Base-by-base conservation (phyloP, 2,113 vertebrate species). In the Rhinoderma darwinii region DNA sequence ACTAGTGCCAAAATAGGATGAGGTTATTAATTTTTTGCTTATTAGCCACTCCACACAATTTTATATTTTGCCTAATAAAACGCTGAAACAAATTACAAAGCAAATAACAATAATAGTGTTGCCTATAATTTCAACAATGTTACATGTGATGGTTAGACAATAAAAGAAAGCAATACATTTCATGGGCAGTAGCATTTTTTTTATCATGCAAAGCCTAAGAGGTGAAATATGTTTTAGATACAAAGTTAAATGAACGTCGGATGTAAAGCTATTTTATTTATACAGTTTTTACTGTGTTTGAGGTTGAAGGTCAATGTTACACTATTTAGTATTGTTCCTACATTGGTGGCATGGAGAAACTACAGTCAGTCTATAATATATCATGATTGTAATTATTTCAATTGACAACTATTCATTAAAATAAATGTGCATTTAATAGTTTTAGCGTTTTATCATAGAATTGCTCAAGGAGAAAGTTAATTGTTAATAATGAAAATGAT, bases 381-480 rank as follows among this genome's bases (percentile, higher is more conserved):
- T 72, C 20, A 72, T 72, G 20, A 72, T 25, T 39, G 8, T 41
- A 72, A 41, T 72, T 72, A 72, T 72, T 72, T 72, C 8, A 72
- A 41, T 72, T 72, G 35, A 39, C 35, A 72, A 12, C 41, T 77
- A 50, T 77, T 77, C 15, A 50, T 77, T 77, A 32, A 51, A 77
- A 44, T 77, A 50, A 77, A 77, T 51, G 43, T 51, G 15, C 90
- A 89, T 88, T 59, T 76, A 91, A 88, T 89, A 88, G 89, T 56
- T 80, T 80, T 39, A 56, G 51, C 0, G 9, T 56, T 37, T 92
- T 89, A 88, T 88, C 78, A 77, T 85, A 86, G 76, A 90, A 90
- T 90, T 92, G 91, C 90, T 93, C 89, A 92, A 93, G 92, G 91
- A 92, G 90, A 92, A 92, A 92, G 90, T 91, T 89, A 89, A 88